Evolutionary conservation across 2,888 invertebrate species (phyloP).

Genomic region (Caenorhabditis sp.): DNA sequence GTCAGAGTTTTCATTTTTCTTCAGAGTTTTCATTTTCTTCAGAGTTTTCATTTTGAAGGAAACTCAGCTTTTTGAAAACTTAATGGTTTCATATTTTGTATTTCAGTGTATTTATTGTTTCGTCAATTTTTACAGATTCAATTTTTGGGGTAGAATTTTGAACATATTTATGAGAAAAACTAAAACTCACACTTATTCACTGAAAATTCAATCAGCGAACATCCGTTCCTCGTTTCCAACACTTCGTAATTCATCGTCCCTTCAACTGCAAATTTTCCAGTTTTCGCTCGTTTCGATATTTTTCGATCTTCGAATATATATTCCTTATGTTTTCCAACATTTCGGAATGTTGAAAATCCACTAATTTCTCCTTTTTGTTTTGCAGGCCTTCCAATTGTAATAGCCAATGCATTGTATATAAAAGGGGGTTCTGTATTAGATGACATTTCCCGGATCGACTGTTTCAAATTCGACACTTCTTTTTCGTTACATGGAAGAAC

Average conservation of each 20-base stretch:
- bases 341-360: slow-evolving; percentile 51
- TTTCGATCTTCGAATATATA: slow-evolving; percentile 52
- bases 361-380: slow-evolving; percentile 29
- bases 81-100: too few relatives aligned
- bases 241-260: slow-evolving; percentile 49
- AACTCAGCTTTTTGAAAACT: too few relatives aligned
- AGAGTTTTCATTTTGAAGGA: too few relatives aligned
- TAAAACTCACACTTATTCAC: slow-evolving; percentile 46
- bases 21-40: too few relatives aligned
- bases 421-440: slow-evolving; percentile 25
- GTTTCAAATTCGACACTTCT: slow-evolving; percentile 34
- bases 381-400: slow-evolving; percentile 38
- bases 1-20: too few relatives aligned
- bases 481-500: slow-evolving; percentile 48
- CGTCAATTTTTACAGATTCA: too few relatives aligned
- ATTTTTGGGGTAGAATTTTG: too few relatives aligned
- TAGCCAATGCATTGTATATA: slow-evolving; percentile 44
- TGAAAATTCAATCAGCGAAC: slow-evolving; percentile 47
- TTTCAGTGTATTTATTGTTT: too few relatives aligned
- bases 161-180: too few relatives aligned
- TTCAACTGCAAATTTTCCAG: slow-evolving; percentile 53
- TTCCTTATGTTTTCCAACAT: slow-evolving; percentile 44
- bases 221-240: slow-evolving; percentile 34
- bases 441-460: slow-evolving; percentile 36
- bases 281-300: slow-evolving; percentile 42